Conservation (phyloP, 2,888 invertebrate species). For the Sicus ferrugineus region DNA sequence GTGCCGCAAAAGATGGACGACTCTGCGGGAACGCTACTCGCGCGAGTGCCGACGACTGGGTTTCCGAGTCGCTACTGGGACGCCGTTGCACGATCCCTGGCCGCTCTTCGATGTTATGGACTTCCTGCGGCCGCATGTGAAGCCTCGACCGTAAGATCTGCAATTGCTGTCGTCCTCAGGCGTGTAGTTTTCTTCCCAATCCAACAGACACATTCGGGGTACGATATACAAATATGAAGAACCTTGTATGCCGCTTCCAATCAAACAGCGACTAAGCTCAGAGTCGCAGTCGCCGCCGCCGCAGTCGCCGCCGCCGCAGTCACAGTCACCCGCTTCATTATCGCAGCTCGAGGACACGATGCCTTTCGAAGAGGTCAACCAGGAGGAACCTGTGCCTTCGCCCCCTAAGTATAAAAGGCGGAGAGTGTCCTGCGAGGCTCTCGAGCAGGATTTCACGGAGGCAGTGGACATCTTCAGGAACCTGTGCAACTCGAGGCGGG, state of each 20-base stretch:
- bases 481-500: conserved; percentile 21
- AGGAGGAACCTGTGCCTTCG: background rate
- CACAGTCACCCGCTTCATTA: background rate
- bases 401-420: background rate
- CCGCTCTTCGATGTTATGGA: conserved; percentile 30
- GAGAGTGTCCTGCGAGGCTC: background rate
- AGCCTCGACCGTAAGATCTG: conserved; percentile 17
- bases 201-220: background rate
- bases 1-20: conserved; percentile 24
- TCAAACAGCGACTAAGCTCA: background rate
- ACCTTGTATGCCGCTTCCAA: background rate
- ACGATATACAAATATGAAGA: background rate
- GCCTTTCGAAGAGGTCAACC: background rate
- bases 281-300: background rate
- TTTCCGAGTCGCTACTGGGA: conserved; percentile 21
- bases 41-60: conserved; percentile 23
- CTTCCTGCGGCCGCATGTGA: conserved; percentile 28
- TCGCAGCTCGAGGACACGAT: background rate
- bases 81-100: conserved; percentile 18
- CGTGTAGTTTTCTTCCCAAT: background rate
- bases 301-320: background rate
- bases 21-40: conserved; percentile 25
- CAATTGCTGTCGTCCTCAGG: background rate
- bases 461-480: conserved; percentile 28
- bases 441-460: background rate